These are phyloP conservation scores for Myotis davidii DNA, from an alignment of 2,113 vertebrate genomes.

Conservation along the genomic window DNA sequence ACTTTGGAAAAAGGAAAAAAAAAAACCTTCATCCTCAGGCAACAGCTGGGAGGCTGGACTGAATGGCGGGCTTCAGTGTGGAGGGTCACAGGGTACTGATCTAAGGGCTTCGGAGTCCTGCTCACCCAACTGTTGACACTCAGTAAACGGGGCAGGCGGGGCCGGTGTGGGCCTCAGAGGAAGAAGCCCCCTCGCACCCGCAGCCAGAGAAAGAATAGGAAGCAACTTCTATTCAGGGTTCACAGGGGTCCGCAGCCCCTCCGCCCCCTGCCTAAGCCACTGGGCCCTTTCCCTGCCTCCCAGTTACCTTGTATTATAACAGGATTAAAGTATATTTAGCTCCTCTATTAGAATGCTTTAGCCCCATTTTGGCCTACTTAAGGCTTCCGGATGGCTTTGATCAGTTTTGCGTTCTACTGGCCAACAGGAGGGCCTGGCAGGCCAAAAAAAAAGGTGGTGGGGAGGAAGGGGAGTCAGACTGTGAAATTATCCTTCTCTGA, in stretches of 20 bases:
- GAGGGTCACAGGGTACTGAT: slow-evolving; percentile 92
- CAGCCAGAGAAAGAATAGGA: slow-evolving; percentile 85
- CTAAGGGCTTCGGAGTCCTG: slow-evolving; percentile 87
- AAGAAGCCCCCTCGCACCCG: slow-evolving; percentile 81
- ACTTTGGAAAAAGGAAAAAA: slow-evolving; percentile 54
- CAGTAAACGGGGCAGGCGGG: slow-evolving; percentile 88
- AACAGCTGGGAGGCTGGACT: slow-evolving; percentile 92
- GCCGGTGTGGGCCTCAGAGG: slow-evolving; percentile 85
- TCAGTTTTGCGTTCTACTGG: slow-evolving; percentile 90
- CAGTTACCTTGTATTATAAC: slow-evolving; percentile 92
- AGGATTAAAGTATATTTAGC: slow-evolving; percentile 94
- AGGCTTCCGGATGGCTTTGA: slow-evolving; percentile 92
- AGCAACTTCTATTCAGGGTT: slow-evolving; percentile 88
- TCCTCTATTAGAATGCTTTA: slow-evolving; percentile 92
- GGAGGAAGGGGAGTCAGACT: slow-evolving; percentile 81
- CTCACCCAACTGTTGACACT: slow-evolving; percentile 91
- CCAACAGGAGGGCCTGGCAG: slow-evolving; percentile 86
- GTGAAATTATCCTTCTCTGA: slow-evolving; percentile 88
- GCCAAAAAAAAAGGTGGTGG: slow-evolving; percentile 55
- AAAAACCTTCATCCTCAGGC: slow-evolving; percentile 85
- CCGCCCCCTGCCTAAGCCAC: slow-evolving; percentile 82
- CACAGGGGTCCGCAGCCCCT: slow-evolving; percentile 85
- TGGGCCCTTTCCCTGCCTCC: slow-evolving; percentile 85
- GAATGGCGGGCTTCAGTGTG: slow-evolving; percentile 89
- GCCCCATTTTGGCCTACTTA: slow-evolving; percentile 90